These are phyloP conservation scores for Philhelius pedissequus DNA, from an alignment of 2,888 invertebrate species.

Conservation along the genomic window DNA sequence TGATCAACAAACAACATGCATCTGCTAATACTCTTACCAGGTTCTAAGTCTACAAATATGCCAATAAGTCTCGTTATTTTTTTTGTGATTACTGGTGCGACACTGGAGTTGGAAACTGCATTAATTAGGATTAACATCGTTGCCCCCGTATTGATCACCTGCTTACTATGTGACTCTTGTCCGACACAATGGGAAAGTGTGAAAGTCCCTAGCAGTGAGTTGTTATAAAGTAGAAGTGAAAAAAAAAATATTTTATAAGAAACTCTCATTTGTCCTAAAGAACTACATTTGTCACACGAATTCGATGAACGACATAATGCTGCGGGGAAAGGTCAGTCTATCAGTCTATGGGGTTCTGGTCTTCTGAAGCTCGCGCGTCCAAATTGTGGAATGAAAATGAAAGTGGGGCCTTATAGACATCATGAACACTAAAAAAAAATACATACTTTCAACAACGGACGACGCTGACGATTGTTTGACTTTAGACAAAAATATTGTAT, in stretches of 20 bases:
- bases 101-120: constrained; percentile 32
- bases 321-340: constrained; percentile 51
- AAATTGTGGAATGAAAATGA: constrained; percentile 51
- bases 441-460: background rate
- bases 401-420: constrained; percentile 32
- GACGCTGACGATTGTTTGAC: constrained; percentile 45
- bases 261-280: constrained; percentile 43
- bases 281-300: constrained; percentile 36
- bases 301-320: background rate
- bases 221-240: background rate
- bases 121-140: constrained; percentile 59
- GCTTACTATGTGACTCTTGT: background rate
- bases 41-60: background rate
- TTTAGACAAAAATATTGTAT: constrained; percentile 42
- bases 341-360: background rate
- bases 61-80: constrained; percentile 37
- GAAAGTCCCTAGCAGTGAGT: constrained; percentile 48
- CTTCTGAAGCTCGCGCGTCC: background rate
- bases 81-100: background rate
- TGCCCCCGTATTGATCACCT: constrained; percentile 33
- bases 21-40: background rate
- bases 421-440: background rate
- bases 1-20: constrained; percentile 7
- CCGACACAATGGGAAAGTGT: constrained; percentile 54
- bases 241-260: constrained; percentile 3